Conservation (phyloP, 2,797 vertebrate genomes). For the Poeciliopsis gracilis region DNA sequence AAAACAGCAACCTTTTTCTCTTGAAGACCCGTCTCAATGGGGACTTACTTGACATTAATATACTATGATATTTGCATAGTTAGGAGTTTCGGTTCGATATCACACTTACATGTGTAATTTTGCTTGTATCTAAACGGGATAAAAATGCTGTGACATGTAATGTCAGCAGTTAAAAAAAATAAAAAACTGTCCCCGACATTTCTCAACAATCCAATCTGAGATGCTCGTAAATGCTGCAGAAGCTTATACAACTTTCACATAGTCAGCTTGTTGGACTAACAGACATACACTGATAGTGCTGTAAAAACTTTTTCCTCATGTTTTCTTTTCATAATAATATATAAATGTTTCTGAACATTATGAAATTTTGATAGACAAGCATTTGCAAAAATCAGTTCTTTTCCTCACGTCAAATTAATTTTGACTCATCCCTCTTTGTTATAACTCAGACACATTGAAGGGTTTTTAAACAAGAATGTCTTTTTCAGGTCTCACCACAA, state of each 20-base stretch:
- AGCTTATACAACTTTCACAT: background rate
- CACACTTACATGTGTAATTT: background rate
- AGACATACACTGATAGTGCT: background rate
- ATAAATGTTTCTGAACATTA: background rate
- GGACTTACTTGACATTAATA: background rate
- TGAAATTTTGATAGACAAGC: background rate
- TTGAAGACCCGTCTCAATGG: slow-evolving; percentile 11
- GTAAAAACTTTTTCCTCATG: background rate
- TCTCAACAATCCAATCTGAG: background rate
- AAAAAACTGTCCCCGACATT: background rate
- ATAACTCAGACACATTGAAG: background rate
- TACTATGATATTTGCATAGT: background rate
- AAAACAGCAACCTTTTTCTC: slow-evolving; percentile 6
- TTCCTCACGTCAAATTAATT: background rate
- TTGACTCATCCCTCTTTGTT: background rate
- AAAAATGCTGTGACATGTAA: background rate
- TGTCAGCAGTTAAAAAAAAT: background rate
- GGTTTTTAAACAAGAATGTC: too few relatives aligned
- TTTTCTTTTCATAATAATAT: background rate
- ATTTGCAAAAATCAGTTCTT: background rate
- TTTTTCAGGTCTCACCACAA: background rate
- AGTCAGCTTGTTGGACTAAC: background rate
- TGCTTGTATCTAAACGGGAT: background rate
- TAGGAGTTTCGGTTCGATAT: background rate
- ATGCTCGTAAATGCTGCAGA: background rate